A percentile compares a stretch with the other conserved stretches of the same genome.
These are phyloP conservation scores for Hydraecia micacea DNA, from an alignment of 2,888 invertebrate genomes.

Conservation along the genomic window DNA sequence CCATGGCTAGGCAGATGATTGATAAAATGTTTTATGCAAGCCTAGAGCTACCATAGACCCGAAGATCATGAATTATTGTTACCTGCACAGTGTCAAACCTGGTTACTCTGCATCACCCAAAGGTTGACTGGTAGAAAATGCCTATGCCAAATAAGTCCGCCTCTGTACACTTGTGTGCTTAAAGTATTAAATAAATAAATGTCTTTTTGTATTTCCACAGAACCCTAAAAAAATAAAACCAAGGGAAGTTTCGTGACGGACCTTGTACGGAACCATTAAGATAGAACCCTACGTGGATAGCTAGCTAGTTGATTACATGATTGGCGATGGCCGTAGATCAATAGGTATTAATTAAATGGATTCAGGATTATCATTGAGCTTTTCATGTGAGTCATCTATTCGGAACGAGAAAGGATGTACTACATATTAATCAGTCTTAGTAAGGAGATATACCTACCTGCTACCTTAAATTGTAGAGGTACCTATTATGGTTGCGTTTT, in stretches of 20 bases:
- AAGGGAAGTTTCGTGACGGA: neutral
- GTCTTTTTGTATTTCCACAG: neutral
- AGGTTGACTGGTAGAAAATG: neutral
- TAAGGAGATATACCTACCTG: neutral
- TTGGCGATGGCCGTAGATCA: conserved; percentile 10
- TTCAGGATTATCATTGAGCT: conserved; percentile 24
- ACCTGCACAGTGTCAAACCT: too few species aligned
- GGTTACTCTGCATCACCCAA: neutral
- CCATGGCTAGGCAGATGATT: too few species aligned
- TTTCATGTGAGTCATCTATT: conserved; percentile 7
- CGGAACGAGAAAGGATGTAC: neutral
- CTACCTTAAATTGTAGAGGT: neutral
- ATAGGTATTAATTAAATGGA: conserved; percentile 27
- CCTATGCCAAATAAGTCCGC: neutral
- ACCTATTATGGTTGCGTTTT: neutral
- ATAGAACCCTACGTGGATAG: neutral
- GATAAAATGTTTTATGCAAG: too few species aligned
- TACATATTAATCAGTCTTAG: conserved; percentile 15
- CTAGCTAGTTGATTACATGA: conserved; percentile 11
- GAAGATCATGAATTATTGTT: too few species aligned
- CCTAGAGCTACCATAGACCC: too few species aligned
- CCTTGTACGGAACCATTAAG: neutral
- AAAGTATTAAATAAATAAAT: neutral
- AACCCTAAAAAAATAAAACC: neutral
- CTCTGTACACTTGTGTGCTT: neutral